Conservation (phyloP, 1,140 invertebrate genomes). For the Pogonus chalceus region DNA sequence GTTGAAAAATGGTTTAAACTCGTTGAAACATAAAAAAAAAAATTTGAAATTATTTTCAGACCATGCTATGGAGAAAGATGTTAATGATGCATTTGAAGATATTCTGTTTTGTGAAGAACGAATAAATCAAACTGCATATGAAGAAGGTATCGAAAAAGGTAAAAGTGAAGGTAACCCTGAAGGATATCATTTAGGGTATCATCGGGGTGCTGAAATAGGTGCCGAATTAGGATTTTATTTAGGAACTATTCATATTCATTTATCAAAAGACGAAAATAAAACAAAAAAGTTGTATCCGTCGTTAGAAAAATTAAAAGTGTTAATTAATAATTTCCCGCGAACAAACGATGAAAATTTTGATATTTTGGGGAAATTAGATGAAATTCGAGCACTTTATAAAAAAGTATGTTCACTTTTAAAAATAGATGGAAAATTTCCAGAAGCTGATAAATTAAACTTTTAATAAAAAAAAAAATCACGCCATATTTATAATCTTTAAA, state of each 20-base stretch:
- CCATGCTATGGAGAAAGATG: conserved; percentile 36
- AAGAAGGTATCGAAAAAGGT: conserved; percentile 48
- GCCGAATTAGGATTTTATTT: conserved; percentile 51
- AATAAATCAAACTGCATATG: conserved; percentile 41
- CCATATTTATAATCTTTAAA: no score
- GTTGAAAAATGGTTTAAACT: no score
- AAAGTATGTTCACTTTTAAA: conserved; percentile 56
- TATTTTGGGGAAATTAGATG: conserved; percentile 46
- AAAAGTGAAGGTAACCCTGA: conserved; percentile 44
- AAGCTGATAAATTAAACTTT: conserved; percentile 42
- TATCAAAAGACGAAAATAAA: conserved; percentile 24
- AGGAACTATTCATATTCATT: conserved; percentile 36
- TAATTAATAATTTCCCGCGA: conserved; percentile 53
- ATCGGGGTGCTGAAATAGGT: conserved; percentile 51
- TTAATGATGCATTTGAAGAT: conserved; percentile 52
- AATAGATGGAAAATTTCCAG: conserved; percentile 40
- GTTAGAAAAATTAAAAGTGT: conserved; percentile 43
- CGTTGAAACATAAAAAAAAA: no score
- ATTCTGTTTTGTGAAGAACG: conserved; percentile 50
- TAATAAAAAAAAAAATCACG: no score
- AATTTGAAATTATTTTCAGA: no score
- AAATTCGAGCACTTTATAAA: conserved; percentile 54
- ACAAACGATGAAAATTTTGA: conserved; percentile 53
- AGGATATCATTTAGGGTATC: conserved; percentile 53
- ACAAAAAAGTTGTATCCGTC: conserved; percentile 41